Percentiles rank a stretch among this genome's conserved stretches.
Evolutionary conservation across 2,797 vertebrate species (phyloP).

Genomic region (Falco cherrug): DNA sequence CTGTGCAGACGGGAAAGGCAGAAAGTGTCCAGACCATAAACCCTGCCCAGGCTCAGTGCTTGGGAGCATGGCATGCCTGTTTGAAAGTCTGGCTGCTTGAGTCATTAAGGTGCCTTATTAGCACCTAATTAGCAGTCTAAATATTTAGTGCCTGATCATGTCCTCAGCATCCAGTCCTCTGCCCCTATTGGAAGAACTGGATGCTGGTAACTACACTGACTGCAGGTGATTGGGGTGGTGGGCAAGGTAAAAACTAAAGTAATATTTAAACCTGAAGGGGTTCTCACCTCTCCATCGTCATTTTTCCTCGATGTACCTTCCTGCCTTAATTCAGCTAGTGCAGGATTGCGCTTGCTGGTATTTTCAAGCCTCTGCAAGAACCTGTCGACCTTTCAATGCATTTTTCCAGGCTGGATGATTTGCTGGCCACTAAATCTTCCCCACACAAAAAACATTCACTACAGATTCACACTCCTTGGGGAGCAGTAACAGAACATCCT

Average conservation of each 20-base stretch:
- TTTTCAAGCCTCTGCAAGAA: background rate
- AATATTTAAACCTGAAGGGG: background rate
- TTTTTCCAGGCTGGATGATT: background rate
- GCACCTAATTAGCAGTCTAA: background rate
- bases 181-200: background rate
- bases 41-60: background rate
- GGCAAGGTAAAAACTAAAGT: background rate
- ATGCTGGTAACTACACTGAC: background rate
- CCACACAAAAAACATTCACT: fast-evolving
- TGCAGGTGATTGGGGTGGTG: background rate
- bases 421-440: background rate
- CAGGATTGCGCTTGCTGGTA: no score
- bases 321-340: background rate
- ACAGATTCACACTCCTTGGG: fast-evolving
- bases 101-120: background rate
- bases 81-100: background rate
- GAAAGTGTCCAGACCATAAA: background rate
- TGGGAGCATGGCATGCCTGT: background rate
- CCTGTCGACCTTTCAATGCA: background rate
- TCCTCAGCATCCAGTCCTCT: background rate
- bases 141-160: background rate
- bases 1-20: background rate
- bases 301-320: background rate
- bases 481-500: background rate
- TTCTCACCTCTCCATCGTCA: background rate